These are phyloP conservation scores for Acanthacorydalis orientalis DNA, from an alignment of 2,888 invertebrate species.

Conservation along the genomic window DNA sequence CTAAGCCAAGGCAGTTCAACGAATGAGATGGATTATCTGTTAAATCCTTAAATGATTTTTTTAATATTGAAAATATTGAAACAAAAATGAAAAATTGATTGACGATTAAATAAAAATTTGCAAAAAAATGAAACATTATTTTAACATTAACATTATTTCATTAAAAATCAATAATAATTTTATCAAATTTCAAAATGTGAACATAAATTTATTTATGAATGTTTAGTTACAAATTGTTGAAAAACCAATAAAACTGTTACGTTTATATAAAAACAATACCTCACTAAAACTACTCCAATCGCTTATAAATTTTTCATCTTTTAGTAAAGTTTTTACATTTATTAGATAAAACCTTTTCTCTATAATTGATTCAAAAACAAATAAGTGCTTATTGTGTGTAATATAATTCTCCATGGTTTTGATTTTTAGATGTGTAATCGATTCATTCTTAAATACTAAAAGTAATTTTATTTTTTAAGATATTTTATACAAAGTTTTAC, in stretches of 20 bases:
- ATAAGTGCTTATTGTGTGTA: constrained; percentile 25
- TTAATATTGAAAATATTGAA: not conserved
- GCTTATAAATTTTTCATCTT: constrained; percentile 36
- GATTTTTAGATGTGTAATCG: constrained; percentile 30
- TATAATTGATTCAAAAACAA: constrained; percentile 39
- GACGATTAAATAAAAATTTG: not conserved
- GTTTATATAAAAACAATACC: not conserved
- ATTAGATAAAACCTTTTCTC: constrained; percentile 38
- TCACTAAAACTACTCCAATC: constrained; percentile 43
- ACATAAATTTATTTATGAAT: too few relatives aligned
- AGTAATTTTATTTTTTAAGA: not conserved
- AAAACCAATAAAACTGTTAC: not conserved
- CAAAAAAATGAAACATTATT: too few relatives aligned
- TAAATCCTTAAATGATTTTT: constrained; percentile 34
- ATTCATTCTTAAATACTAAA: constrained; percentile 16
- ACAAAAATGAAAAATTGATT: not conserved
- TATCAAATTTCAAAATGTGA: too few relatives aligned
- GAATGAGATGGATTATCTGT: constrained; percentile 46
- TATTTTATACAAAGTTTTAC: not conserved
- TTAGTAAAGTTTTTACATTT: constrained; percentile 34
- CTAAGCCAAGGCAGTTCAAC: constrained; percentile 54
- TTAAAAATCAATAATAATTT: too few relatives aligned
- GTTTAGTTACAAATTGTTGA: not conserved
- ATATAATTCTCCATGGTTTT: constrained; percentile 38
- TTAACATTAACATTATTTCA: too few relatives aligned